These are phyloP conservation scores for Gymnocypris eckloni DNA, from an alignment of 2,797 vertebrate species.

Conservation along the genomic window DNA sequence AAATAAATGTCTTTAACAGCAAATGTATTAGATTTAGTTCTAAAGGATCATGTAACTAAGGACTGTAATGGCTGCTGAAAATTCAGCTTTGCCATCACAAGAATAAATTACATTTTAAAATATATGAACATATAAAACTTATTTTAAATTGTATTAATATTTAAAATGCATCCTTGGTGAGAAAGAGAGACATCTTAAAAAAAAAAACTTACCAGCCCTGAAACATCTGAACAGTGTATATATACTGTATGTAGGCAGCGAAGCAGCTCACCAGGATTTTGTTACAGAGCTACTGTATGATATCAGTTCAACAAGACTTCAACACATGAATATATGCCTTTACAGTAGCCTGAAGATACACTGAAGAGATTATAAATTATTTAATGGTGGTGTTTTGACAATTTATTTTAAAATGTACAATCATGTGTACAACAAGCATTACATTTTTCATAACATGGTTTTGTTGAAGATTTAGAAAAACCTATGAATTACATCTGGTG, in stretches of 20 bases:
- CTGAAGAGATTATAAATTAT: not conserved
- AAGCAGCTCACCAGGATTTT: constrained; percentile 1
- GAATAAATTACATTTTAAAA: not conserved
- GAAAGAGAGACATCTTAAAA: not conserved
- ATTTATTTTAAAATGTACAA: not conserved
- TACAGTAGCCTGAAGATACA: not conserved
- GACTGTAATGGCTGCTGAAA: not conserved
- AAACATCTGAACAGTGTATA: not conserved
- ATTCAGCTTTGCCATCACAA: not conserved
- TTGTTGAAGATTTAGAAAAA: constrained; percentile 22
- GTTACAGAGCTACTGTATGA: not conserved
- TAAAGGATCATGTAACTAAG: not conserved
- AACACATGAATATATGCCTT: not conserved
- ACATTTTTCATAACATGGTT: not conserved
- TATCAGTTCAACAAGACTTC: not conserved
- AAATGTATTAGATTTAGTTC: not conserved
- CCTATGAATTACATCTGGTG: not conserved
- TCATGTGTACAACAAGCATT: not conserved
- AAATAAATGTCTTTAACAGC: not conserved
- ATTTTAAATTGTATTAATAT: not conserved
- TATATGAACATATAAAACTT: not conserved
- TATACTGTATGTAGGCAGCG: too few species aligned
- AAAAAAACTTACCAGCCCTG: not conserved
- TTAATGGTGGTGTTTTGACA: not conserved
- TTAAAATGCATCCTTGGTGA: not conserved